A percentile compares a stretch with the other conserved stretches of the same genome.
Evolutionary conservation across 2,113 vertebrate species (phyloP).

Genomic region (Mesitornis unicolor): DNA sequence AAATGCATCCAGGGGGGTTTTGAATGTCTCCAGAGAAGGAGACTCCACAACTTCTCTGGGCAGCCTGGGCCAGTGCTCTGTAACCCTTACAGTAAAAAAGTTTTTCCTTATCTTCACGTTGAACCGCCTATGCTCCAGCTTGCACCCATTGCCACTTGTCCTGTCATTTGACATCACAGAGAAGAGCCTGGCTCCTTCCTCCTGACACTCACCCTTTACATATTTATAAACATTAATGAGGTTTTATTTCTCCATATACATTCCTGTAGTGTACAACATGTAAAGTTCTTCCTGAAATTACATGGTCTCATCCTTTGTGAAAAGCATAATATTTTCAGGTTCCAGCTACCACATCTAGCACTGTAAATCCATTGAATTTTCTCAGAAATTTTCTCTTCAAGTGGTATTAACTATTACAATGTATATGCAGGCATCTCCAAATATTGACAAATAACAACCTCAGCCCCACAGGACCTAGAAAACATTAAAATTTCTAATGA

Average conservation of each 20-base stretch:
- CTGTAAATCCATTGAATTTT: neutral
- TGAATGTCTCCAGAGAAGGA: too few species aligned
- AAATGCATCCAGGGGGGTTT: too few species aligned
- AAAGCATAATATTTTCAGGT: neutral
- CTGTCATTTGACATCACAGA: too few species aligned
- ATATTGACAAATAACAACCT: rapidly evolving
- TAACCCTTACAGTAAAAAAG: too few species aligned
- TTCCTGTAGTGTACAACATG: neutral
- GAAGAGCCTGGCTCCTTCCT: too few species aligned
- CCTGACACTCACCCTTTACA: too few species aligned
- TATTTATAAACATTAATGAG: too few species aligned
- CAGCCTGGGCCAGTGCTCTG: too few species aligned
- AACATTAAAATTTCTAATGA: neutral
- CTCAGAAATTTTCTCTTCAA: neutral
- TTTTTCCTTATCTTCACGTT: too few species aligned
- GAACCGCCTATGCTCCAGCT: too few species aligned
- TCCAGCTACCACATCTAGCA: neutral
- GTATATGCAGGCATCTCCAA: neutral
- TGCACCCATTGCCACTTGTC: too few species aligned
- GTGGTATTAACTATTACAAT: neutral
- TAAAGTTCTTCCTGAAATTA: neutral
- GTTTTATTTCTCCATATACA: neutral
- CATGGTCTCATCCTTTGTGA: neutral
- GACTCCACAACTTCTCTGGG: too few species aligned
- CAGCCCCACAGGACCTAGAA: neutral